A percentile compares a stretch with the other conserved stretches of the same genome.
These are phyloP conservation scores for Enteromius trimaculatus DNA, from an alignment of 2,797 vertebrate species.

Conservation along the genomic window DNA sequence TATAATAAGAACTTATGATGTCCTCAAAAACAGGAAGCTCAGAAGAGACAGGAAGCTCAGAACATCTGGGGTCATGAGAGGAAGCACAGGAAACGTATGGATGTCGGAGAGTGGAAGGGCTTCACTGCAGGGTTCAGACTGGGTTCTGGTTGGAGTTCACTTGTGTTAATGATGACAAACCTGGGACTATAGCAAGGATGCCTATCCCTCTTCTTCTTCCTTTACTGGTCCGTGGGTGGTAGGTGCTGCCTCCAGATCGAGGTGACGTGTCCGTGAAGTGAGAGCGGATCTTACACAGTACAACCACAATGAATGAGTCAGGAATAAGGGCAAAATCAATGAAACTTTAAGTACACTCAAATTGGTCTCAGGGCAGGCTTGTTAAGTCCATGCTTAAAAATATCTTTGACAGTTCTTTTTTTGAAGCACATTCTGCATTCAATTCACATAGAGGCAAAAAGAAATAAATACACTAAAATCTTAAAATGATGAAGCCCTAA, in stretches of 20 bases:
- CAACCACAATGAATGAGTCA: not conserved
- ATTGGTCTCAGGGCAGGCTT: not conserved
- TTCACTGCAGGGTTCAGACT: not conserved
- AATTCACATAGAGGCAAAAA: not conserved
- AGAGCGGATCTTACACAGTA: not conserved
- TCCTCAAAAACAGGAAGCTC: slow-evolving; percentile 16
- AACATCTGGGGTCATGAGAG: not conserved
- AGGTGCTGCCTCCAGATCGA: not conserved
- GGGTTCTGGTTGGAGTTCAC: not conserved
- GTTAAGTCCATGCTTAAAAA: not conserved
- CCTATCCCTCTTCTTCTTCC: not conserved
- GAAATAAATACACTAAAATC: not conserved
- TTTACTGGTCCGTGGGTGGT: not conserved
- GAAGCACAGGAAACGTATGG: slow-evolving; percentile 20
- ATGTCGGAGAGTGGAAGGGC: not conserved
- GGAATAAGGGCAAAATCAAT: not conserved
- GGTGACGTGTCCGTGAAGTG: not conserved
- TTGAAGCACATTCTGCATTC: not conserved
- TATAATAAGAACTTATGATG: not conserved
- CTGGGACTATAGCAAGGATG: not conserved
- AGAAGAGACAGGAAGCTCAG: slow-evolving; percentile 10
- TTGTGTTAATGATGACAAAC: not conserved
- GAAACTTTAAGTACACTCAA: not conserved
- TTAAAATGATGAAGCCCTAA: not conserved
- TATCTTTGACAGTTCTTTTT: not conserved